Conservation (phyloP, 1,140 invertebrate genomes). For the Coboldia fuscipes region DNA sequence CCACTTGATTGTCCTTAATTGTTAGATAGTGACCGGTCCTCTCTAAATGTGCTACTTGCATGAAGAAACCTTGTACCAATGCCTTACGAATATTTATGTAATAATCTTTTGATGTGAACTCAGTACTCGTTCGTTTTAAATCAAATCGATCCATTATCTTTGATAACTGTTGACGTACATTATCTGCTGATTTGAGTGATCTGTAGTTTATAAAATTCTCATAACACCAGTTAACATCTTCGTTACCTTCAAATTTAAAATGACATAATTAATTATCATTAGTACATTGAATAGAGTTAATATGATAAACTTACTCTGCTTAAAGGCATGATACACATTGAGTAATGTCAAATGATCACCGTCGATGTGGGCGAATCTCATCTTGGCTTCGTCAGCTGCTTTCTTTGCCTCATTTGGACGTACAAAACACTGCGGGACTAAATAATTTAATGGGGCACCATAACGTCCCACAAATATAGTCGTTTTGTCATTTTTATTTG, state of each 20-base stretch:
- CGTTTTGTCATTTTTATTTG: conserved; percentile 10
- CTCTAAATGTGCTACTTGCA: conserved; percentile 97
- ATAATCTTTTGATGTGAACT: conserved; percentile 96
- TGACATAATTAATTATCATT: background rate
- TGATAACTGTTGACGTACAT: conserved; percentile 40
- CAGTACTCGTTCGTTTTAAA: conserved; percentile 85
- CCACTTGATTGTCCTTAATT: conserved; percentile 97
- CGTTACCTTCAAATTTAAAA: conserved; percentile 34
- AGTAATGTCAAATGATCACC: conserved; percentile 96
- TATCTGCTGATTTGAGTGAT: conserved; percentile 72
- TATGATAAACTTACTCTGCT: conserved; percentile 88
- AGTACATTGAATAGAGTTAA: conserved; percentile 46
- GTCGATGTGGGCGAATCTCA: conserved; percentile 98
- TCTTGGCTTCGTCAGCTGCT: conserved; percentile 96
- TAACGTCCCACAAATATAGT: conserved; percentile 31
- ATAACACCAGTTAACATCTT: conserved; percentile 75
- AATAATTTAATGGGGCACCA: conserved; percentile 19
- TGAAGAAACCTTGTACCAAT: conserved; percentile 94
- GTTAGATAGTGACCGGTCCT: conserved; percentile 93
- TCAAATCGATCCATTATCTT: conserved; percentile 66
- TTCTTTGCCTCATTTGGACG: conserved; percentile 98
- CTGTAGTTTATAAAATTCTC: conserved; percentile 99
- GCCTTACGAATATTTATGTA: conserved; percentile 98
- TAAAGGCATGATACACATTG: conserved; percentile 99
- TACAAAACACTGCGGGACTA: conserved; percentile 99